These are phyloP conservation scores for Glossosoma conforme DNA, from an alignment of 1,140 invertebrate species.

Conservation along the genomic window DNA sequence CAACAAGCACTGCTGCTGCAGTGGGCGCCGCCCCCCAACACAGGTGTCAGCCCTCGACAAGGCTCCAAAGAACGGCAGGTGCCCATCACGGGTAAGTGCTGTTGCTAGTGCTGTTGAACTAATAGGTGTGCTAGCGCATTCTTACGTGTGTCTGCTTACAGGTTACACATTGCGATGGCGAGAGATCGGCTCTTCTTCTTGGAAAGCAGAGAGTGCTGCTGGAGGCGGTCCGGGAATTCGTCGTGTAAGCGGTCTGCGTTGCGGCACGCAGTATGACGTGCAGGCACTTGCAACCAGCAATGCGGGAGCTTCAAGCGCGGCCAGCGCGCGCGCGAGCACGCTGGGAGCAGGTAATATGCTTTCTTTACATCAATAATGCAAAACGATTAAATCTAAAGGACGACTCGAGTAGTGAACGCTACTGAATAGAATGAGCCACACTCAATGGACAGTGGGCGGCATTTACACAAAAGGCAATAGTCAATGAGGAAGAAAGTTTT, in stretches of 20 bases:
- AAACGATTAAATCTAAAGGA: too few relatives aligned
- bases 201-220: constrained; percentile 16
- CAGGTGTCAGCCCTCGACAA: too few relatives aligned
- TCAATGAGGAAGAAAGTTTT: too few relatives aligned
- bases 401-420: too few relatives aligned
- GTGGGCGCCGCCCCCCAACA: constrained; percentile 50
- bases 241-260: constrained; percentile 15
- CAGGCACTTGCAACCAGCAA: constrained; percentile 14
- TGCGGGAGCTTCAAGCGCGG: constrained; percentile 21
- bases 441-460: too few relatives aligned
- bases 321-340: constrained; percentile 14
- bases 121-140: neutral
- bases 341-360: constrained; percentile 21
- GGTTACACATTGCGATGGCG: constrained; percentile 26
- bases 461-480: too few relatives aligned
- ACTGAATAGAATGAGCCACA: too few relatives aligned
- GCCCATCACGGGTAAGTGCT: too few relatives aligned
- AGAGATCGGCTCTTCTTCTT: constrained; percentile 5
- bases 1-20: constrained; percentile 61
- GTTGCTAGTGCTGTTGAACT: too few relatives aligned
- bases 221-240: constrained; percentile 14
- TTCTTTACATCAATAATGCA: neutral
- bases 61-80: too few relatives aligned
- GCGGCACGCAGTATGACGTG: constrained; percentile 25
- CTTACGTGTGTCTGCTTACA: constrained; percentile 5